Evolutionary conservation across 1,140 invertebrate species (phyloP), one percentile per base, ranked within the genome.

Genomic region (Drosophila novamexicana): DNA sequence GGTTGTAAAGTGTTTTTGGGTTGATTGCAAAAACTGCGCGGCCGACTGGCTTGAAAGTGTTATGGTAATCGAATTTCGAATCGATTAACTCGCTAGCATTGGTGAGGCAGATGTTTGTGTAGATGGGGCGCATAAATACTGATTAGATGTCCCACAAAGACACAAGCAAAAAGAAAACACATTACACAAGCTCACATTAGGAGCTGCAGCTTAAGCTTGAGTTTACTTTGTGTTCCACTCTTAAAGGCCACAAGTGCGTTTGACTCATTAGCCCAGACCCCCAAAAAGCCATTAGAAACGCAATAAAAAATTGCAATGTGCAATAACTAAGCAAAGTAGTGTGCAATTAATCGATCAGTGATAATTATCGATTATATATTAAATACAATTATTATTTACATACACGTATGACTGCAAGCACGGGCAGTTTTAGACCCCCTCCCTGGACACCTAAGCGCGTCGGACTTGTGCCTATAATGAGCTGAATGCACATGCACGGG

Each of bases 41-140:
- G 45, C 8, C 49, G 58, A 63, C 54, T 65, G 36, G 22, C 49
- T 56, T 44, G 45, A 70, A 75, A 84, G 81, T 82, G 76, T 79
- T 74, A 49, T 57, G 72, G 57, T 88, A 86, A 86, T 86, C 83
- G 76, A 86, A 86, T 86, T 88, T 58, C 53, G 53, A 86, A 86
- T 83, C 83, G 83, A 86, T 86, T 86, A 86, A 81, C 75, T 71
- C 61, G 44, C 61, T 22, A 44, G 37, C 49, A 47, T 53, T 57
- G 64, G 32, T 16, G 2, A 10, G 12, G 36, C 47, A 52, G 36
- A 16, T 45, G 61, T 59, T 9, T 6, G n/a, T 7, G 18, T 6
- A 54, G 8, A 54, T 29, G 44, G 29, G 22, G 5, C 47, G 39
- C 16, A n/a, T 44, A 58, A 29, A 16, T 49, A 16, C 34, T 16